Base-by-base conservation (phyloP, 1,140 invertebrate species). In the Dendroctonus valens region DNA sequence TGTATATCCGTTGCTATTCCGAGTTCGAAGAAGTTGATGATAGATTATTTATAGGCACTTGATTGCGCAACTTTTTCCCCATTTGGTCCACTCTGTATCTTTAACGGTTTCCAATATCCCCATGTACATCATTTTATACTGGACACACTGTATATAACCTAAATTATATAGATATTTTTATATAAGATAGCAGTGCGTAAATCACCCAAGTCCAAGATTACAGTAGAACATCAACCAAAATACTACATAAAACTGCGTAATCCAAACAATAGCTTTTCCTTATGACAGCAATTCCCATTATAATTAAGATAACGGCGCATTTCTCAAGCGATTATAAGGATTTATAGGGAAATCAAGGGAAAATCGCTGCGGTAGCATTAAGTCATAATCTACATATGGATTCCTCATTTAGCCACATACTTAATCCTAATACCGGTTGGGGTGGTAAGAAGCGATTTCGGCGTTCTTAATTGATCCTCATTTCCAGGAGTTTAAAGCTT, bases 321-420 rank as follows among this genome's bases (percentile, higher is more conserved):
- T 65, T 59, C 64, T 65, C 54, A 12, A 59, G 44, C 64, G 55
- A 65, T 65, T 65, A 67, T 53, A 41, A 61, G 58, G 65, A 67
- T 61, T 67, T 67, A 62, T 67, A 55, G 65, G 59, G 51, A 61
- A 62, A 65, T 65, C 64, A 59, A 50, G 64, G 55, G 64, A 65
- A 67, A 67, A 67, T 67, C 58, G 67, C 53, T 49, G 62, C 65
- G 65, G 65, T 60, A 41, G 69, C 65, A 70, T 62, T 64, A 68
- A 63, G 57, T 68, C 68, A 75, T 73, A 74, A 73, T 75, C 72
- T 75, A 72, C 70, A 75, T 75, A 75, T 75, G 73, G 73, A 75
- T 75, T 75, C 72, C 71, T 71, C 71, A 73, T 74, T 74, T 73
- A 67, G 71, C 67, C 64, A 71, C 63, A 67, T 71, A 69, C 69